A percentile compares a stretch with the other conserved stretches of the same genome.
phyloP scores from a whole-genome alignment of 1,140 invertebrate species.

The Bradynema listronoti region DNA sequence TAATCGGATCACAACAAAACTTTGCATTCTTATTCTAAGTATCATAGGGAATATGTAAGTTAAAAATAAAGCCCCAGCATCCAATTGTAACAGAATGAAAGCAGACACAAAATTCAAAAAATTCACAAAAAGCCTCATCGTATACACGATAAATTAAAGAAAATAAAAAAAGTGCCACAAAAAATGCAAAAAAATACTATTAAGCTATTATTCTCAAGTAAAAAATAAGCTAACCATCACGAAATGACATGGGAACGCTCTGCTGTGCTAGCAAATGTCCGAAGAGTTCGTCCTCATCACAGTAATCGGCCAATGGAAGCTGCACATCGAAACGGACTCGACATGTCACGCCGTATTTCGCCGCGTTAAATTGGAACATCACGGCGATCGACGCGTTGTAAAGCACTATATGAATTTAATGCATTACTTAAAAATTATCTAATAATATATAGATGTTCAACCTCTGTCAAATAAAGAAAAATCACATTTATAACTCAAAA shows the following conservation, averaged over 20 bases:
- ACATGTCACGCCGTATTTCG: too few species aligned
- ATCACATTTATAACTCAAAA: too few species aligned
- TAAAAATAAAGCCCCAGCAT: background rate
- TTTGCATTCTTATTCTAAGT: background rate
- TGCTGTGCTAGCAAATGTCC: conserved; percentile 2
- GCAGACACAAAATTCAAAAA: background rate
- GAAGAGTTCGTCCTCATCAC: background rate
- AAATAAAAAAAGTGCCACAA: background rate
- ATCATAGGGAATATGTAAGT: background rate
- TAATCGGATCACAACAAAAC: background rate
- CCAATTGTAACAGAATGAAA: background rate
- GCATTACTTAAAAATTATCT: too few species aligned
- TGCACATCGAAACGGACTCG: too few species aligned
- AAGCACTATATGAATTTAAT: too few species aligned
- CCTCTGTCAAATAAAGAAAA: too few species aligned
- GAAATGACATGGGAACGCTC: background rate
- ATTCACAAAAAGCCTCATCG: background rate
- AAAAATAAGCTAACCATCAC: background rate
- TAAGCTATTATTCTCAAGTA: background rate
- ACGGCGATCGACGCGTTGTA: too few species aligned
- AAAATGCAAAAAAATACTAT: background rate
- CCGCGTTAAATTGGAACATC: too few species aligned
- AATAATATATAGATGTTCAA: too few species aligned
- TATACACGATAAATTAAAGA: background rate
- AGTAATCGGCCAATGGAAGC: background rate